Evolutionary conservation across 2,113 vertebrate species (phyloP).

Genomic region (Colistium nudipinnis): DNA sequence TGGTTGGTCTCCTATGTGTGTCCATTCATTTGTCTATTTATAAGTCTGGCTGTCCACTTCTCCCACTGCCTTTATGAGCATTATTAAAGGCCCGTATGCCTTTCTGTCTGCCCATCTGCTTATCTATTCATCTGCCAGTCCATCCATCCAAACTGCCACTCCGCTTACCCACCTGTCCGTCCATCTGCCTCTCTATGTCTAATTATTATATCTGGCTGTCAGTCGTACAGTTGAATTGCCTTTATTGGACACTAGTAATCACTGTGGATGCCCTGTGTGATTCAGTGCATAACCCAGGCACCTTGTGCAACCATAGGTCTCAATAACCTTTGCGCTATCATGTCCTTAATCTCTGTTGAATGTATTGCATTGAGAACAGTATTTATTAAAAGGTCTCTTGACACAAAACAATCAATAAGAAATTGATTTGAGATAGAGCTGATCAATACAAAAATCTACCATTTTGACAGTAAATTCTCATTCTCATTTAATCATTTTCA

Average conservation of each 20-base stretch:
- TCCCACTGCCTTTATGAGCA: conserved; percentile 47
- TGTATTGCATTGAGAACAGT: too few relatives aligned
- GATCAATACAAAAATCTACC: too few relatives aligned
- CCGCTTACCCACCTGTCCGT: conserved; percentile 66
- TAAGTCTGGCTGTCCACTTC: conserved; percentile 26
- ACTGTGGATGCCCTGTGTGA: neutral
- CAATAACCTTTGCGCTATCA: neutral
- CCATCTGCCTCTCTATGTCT: conserved; percentile 59
- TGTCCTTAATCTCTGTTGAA: too few relatives aligned
- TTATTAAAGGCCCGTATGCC: conserved; percentile 37
- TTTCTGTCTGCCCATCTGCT: conserved; percentile 59
- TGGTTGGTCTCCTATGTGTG: neutral
- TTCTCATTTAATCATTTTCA: too few relatives aligned
- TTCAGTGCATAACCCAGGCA: too few relatives aligned
- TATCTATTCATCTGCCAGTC: conserved; percentile 44
- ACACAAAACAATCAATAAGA: neutral
- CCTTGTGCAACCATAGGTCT: neutral
- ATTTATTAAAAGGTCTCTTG: neutral
- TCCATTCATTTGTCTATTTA: conserved; percentile 27
- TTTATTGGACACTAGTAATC: conserved; percentile 28
- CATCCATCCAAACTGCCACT: conserved; percentile 34
- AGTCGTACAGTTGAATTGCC: conserved; percentile 17
- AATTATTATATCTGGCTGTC: conserved; percentile 48
- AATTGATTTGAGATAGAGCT: too few relatives aligned
- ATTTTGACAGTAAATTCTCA: too few relatives aligned